Conservation (phyloP, 2,888 invertebrate species). For the Dorcus hopei region DNA sequence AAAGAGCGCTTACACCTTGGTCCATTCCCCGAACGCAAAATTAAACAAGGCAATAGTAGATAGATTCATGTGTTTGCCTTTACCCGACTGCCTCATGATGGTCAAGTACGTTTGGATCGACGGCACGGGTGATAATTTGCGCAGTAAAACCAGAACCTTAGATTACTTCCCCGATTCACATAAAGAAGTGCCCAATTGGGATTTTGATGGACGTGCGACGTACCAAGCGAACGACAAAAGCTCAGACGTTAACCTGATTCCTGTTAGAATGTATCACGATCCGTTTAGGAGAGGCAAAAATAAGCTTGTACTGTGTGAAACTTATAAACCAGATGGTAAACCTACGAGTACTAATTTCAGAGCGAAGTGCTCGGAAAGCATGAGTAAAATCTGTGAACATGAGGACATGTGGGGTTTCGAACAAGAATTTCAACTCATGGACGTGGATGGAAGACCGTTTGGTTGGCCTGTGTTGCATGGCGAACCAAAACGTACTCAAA, state of each 20-base stretch:
- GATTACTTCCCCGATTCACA: slow-evolving; percentile 59
- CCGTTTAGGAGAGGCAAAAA: slow-evolving; percentile 75
- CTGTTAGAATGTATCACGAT: slow-evolving; percentile 75
- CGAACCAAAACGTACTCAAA: slow-evolving; percentile 68
- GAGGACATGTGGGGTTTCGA: slow-evolving; percentile 75
- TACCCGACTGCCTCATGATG: slow-evolving; percentile 57
- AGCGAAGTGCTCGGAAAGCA: slow-evolving; percentile 49
- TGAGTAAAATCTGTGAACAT: slow-evolving; percentile 59
- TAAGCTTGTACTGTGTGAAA: slow-evolving; percentile 74
- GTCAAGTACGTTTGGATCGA: slow-evolving; percentile 76
- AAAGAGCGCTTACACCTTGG: slow-evolving; percentile 20
- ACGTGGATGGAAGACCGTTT: slow-evolving; percentile 60
- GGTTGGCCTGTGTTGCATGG: slow-evolving; percentile 69
- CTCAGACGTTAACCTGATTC: slow-evolving; percentile 72
- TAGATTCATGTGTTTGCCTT: slow-evolving; percentile 57
- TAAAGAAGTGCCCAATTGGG: slow-evolving; percentile 70
- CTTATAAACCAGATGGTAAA: slow-evolving; percentile 63
- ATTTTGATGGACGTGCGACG: slow-evolving; percentile 72
- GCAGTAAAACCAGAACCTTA: slow-evolving; percentile 68
- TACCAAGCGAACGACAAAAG: slow-evolving; percentile 64
- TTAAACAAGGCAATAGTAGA: slow-evolving; percentile 54
- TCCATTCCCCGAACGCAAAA: slow-evolving; percentile 37
- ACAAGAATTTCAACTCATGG: slow-evolving; percentile 61
- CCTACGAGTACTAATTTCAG: slow-evolving; percentile 51
- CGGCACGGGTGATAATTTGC: slow-evolving; percentile 65